Evolutionary conservation across 2,113 vertebrate species (phyloP).

Genomic region (Neofelis nebulosa): DNA sequence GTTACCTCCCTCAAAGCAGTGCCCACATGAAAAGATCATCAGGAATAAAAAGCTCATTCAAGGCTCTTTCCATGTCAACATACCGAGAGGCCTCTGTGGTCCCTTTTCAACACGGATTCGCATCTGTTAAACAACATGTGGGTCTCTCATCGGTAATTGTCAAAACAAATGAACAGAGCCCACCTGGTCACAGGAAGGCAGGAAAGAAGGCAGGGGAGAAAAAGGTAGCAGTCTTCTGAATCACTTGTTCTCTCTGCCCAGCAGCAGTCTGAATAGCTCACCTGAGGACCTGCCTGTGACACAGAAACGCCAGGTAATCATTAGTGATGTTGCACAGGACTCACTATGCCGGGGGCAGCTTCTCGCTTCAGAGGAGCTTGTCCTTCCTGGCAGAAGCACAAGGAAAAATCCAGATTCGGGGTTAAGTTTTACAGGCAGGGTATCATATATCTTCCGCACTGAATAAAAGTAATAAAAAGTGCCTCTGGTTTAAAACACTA

Average conservation of each 20-base stretch:
- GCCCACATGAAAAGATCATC: not conserved
- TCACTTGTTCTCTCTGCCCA: not conserved
- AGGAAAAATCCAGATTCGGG: not conserved
- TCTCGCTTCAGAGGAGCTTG: not conserved
- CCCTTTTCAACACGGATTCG: not conserved
- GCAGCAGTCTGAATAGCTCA: conserved; percentile 15
- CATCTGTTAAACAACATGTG: not conserved
- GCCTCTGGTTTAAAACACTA: not conserved
- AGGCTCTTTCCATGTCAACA: not conserved
- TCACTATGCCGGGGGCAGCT: not conserved
- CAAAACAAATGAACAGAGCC: not conserved
- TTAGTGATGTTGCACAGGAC: not conserved
- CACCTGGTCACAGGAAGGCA: not conserved
- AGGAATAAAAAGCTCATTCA: not conserved
- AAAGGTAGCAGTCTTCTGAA: not conserved
- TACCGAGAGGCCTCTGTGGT: not conserved
- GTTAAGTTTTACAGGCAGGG: not conserved
- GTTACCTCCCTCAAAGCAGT: not conserved
- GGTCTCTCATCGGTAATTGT: not conserved
- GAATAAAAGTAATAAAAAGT: not conserved
- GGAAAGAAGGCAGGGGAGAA: not conserved
- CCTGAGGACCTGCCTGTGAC: conserved; percentile 46
- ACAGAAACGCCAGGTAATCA: not conserved
- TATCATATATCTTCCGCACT: not conserved
- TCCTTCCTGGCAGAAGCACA: conserved; percentile 7